Evolutionary conservation across 30 jellyfish, hydroid and myxozoan species (phyloP), one percentile per base, ranked within the genome.

Genomic region (Aurelia coerulea): DNA sequence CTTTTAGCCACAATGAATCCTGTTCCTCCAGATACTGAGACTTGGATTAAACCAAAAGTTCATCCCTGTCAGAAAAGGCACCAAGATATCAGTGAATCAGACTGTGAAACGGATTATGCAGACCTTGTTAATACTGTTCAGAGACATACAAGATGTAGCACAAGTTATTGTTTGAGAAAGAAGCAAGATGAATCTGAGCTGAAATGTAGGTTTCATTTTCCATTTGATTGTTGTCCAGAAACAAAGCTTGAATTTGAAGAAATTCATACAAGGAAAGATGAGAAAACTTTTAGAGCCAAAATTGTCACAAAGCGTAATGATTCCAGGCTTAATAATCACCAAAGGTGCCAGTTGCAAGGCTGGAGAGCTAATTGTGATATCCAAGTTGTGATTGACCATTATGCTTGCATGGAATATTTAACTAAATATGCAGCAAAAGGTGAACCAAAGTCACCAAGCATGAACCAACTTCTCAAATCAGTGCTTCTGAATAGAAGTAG

Each of bases 361-460:
- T 73, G 93, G 90, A 73, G 90, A 59, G 90, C 90, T 50, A 59
- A 79, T 63, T 81, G 88, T 51, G 91, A 81, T 42, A 81, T 81
- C 2, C 53, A 46, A 4, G 46, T 37, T 37, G 46, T 37, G 4
- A 37, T 37, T 37, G 69, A 32, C 46, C 19, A 83, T 73, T 91
- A 39, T 83, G 85, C 71, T 52, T 83, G 93, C 72, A 16, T 73
- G 12, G 93, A 83, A 60, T 83, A 73, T 54, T 17, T 73, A 17
- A 72, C 93, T 17, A 83, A 83, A 46, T 83, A 83, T 83, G 92
- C 92, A n/a, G 64, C 90, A 15, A 83, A 68, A 42, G 90, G 77
- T 13, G 92, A 83, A 58, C 46, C 46, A 67, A 82, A 15, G 33
- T 53, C 68, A 15, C 11, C 31, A 37, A 76, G 37, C 52, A 33